Evolutionary conservation across 2,888 invertebrate species (phyloP).

Genomic region (Drosophila hamatofila): DNA sequence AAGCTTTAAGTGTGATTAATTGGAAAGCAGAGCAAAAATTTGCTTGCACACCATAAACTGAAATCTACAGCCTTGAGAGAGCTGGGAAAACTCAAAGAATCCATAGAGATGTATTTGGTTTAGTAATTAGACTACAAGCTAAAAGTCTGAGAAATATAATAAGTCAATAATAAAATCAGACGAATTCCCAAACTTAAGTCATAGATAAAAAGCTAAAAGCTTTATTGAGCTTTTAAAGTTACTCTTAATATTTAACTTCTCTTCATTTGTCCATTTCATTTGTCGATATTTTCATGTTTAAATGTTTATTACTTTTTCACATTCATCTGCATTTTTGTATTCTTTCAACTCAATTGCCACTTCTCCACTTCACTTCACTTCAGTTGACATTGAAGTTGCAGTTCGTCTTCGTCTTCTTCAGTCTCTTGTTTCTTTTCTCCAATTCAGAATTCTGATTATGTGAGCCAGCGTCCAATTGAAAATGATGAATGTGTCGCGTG

Average conservation of each 20-base stretch:
- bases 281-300: not conserved
- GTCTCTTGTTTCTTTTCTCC: constrained; percentile 29
- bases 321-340: not conserved
- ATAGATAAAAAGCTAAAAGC: not conserved
- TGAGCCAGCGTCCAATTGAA: constrained; percentile 60
- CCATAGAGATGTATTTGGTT: no score
- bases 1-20: not conserved
- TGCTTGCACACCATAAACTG: not conserved
- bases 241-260: not conserved
- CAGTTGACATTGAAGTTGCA: constrained; percentile 58
- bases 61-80: not conserved
- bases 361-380: constrained; percentile 34
- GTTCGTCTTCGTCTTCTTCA: constrained; percentile 11
- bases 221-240: constrained; percentile 10
- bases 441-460: constrained; percentile 56
- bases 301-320: constrained; percentile 23
- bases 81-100: not conserved
- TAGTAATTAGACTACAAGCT: no score
- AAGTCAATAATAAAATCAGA: no score
- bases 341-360: constrained; percentile 12
- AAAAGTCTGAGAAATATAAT: no score
- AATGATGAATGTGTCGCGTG: constrained; percentile 72
- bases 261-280: not conserved
- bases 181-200: no score
- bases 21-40: no score